Evolutionary conservation across 2,797 vertebrate species (phyloP), one percentile per base, ranked within the genome.

Genomic region (Paramormyrops hopkinsi): DNA sequence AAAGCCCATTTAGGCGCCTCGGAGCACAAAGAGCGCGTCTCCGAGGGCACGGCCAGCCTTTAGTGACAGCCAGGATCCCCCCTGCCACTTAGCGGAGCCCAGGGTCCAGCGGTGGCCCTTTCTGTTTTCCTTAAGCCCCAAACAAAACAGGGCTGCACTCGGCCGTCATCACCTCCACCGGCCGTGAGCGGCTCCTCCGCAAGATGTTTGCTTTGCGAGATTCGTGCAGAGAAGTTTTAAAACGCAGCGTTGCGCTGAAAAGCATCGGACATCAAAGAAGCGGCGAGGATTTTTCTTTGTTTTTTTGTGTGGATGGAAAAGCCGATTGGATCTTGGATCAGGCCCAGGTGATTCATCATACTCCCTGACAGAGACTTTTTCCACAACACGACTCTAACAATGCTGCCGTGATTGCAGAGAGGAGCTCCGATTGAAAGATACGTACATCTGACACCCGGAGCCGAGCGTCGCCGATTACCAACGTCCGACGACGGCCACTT

Each of bases 191-290:
- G 91, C 88, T 89, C 92, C 92, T 90, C 90, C 88, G 86, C 50
- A 88, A 93, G 92, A 93, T 93, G 91, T 92, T 94, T 93, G 91
- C 93, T 93, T 93, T 94, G 92, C 44, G 59, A 92, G 91, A 87
- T 88, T 90, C 84, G 4, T 1, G 41, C 88, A 92, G 91, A 89
- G 89, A 87, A 33, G 82, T 50, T 88, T 89, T 88, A 91, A 92
- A 92, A 88, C 90, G 46, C 29, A 12, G 7, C 90, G 90, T 90
- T 90, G 90, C 84, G 73, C 82, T 92, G 90, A 93, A 88, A 87
- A 87, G 51, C 51, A 22, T 19, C 79, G 51, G 89, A 93, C 91
- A 86, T 92, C 93, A 95, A 94, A 93, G 93, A 93, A 92, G 90
- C 51, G 90, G 91, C 11, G 4, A 14, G 4, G 29, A 17, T 73